phyloP scores from a whole-genome alignment of 2,888 invertebrate species.

The Spodoptera littoralis region DNA sequence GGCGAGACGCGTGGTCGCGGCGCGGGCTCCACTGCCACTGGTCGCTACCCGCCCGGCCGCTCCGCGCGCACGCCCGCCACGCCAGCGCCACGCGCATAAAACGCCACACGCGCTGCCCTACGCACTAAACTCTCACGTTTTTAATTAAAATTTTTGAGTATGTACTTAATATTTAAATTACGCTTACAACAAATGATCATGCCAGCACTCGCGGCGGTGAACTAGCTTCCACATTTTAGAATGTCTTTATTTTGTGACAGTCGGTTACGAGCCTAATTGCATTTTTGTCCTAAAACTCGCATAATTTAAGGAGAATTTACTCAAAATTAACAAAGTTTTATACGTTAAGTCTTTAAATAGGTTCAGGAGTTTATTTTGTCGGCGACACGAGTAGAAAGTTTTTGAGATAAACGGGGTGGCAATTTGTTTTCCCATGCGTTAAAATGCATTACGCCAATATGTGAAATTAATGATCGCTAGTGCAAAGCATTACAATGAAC shows the following conservation, averaged over 20 bases:
- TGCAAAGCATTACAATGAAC: conserved; percentile 18
- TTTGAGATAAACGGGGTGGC: too few species aligned
- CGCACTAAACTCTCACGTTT: conserved; percentile 49
- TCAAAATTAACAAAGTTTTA: conserved; percentile 15
- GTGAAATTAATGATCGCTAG: conserved; percentile 2
- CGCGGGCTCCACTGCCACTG: conserved; percentile 81
- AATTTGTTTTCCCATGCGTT: conserved; percentile 7
- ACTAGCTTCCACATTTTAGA: conserved; percentile 39
- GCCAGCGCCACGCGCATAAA: conserved; percentile 63
- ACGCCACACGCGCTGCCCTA: conserved; percentile 66
- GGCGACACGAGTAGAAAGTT: too few species aligned
- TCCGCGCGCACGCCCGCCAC: conserved; percentile 63
- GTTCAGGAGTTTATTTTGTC: too few species aligned
- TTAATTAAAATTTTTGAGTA: conserved; percentile 53
- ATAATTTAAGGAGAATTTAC: conserved; percentile 11
- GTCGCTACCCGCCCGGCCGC: conserved; percentile 59
- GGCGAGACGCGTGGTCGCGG: conserved; percentile 72
- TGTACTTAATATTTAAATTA: conserved; percentile 54
- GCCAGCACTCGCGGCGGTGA: conserved; percentile 35
- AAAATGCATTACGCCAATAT: conserved; percentile 3
- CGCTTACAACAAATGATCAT: conserved; percentile 46
- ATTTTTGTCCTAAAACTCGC: conserved; percentile 17
- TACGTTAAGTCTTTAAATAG: neutral
- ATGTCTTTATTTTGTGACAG: conserved; percentile 33
- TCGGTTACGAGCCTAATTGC: conserved; percentile 36